Evolutionary conservation across 2,113 vertebrate species (phyloP), one percentile per base, ranked within the genome.

Genomic region (Poeciliopsis prolifica): DNA sequence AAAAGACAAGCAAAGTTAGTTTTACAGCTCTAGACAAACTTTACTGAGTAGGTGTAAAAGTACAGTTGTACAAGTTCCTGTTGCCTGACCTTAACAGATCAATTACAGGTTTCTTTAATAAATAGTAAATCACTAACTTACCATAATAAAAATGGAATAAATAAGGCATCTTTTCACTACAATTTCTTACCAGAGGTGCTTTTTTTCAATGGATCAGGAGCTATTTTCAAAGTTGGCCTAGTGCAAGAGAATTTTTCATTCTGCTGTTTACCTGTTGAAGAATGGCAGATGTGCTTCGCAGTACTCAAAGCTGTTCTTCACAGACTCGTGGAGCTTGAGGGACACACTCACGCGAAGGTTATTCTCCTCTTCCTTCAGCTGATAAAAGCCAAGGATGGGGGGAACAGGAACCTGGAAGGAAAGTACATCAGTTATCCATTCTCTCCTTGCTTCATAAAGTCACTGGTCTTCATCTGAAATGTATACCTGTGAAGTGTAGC

Each of bases 261-360:
- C 44, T 70, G 31, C 19, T 15, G 19, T 37, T 85, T 93, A 99
- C 97, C 96, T 96, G 92, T 98, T 99, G 65, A 96, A 97, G 88
- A 98, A 97, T 12, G 96, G 96, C 85, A 99, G 89, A 61, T 86
- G 95, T 86, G 96, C 97, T 90, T 97, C 96, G 92, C 97, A 99
- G 91, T 95, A 97, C 74, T 98, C 96, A 94, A 98, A 98, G 78
- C 89, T 94, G 89, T 97, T 98, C 92, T 94, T 97, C 77, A 98
- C 94, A 86, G 96, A 98, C 90, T 98, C 97, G 13, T 98, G 97
- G 85, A 98, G 96, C 88, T 99, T 97, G 79, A 97, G 94, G 77
- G 93, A 94, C 44, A 96, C 89, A 0, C 90, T 90, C 85, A 97
- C 89, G 81, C 93, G 95, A 37, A 97, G 88, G 13, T 96, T 95